Conservation (phyloP, 1,140 invertebrate genomes). For the Aethina tumida region DNA sequence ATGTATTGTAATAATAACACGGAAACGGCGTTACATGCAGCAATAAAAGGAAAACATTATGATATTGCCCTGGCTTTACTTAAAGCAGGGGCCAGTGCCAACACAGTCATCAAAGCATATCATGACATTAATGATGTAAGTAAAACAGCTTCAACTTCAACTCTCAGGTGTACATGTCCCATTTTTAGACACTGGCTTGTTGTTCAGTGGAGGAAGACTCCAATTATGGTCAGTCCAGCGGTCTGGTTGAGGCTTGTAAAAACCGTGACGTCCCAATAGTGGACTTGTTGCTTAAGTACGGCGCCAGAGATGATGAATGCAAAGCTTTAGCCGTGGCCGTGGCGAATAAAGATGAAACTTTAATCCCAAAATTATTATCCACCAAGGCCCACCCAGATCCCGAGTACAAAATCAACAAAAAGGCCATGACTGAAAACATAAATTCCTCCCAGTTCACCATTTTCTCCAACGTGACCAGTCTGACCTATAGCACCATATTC, state of each 20-base stretch:
- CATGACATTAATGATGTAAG: conserved; percentile 36
- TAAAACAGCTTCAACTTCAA: conserved; percentile 3
- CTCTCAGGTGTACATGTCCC: not conserved
- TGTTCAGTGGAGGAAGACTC: conserved; percentile 33
- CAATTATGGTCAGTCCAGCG: conserved; percentile 43
- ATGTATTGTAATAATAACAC: conserved; percentile 61
- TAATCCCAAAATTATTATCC: conserved; percentile 64
- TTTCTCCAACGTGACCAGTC: conserved; percentile 48
- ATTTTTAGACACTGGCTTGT: conserved; percentile 29
- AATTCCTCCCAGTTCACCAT: conserved; percentile 43
- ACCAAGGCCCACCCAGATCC: conserved; percentile 75
- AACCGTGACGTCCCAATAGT: conserved; percentile 53
- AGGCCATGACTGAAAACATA: conserved; percentile 62
- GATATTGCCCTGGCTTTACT: conserved; percentile 67
- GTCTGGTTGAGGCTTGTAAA: conserved; percentile 64
- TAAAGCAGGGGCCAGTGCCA: conserved; percentile 61
- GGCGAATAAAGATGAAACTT: conserved; percentile 56
- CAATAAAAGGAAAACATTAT: conserved; percentile 65
- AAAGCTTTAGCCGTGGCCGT: conserved; percentile 66
- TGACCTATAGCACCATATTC: conserved; percentile 71
- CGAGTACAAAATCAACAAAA: conserved; percentile 81
- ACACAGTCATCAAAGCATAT: conserved; percentile 48
- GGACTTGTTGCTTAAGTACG: conserved; percentile 66
- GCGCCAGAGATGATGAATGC: conserved; percentile 82
- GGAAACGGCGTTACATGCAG: conserved; percentile 69